A percentile compares a stretch with the other conserved stretches of the same genome.
Evolutionary conservation across 2,113 vertebrate species (phyloP).

Genomic region (Phrynosoma platyrhinos): DNA sequence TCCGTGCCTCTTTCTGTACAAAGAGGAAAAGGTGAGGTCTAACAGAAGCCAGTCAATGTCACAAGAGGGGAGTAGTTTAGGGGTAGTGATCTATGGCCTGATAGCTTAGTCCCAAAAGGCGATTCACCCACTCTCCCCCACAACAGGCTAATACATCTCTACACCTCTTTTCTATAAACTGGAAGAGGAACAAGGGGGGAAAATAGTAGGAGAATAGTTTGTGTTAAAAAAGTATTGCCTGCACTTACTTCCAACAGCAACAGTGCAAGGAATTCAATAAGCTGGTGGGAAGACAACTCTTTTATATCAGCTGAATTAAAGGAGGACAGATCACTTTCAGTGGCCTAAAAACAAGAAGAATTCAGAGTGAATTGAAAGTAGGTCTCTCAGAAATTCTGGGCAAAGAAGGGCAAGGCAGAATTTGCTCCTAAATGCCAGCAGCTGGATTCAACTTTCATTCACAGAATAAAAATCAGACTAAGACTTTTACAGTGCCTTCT

Average conservation of each 20-base stretch:
- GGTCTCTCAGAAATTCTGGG: conserved; percentile 4
- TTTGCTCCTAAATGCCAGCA: neutral
- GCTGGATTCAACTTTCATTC: conserved; percentile 6
- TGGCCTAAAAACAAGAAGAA: conserved; percentile 78
- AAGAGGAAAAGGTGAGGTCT: too few species aligned
- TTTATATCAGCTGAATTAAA: conserved; percentile 86
- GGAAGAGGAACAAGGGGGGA: neutral
- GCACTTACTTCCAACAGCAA: conserved; percentile 86
- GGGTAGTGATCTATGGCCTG: neutral
- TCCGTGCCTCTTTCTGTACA: too few species aligned
- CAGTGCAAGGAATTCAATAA: conserved; percentile 91
- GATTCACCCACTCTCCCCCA: too few species aligned
- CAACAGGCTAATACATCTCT: neutral
- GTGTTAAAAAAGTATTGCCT: neutral
- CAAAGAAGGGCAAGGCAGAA: neutral
- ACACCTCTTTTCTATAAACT: too few species aligned
- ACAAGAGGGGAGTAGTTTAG: neutral
- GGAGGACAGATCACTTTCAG: conserved; percentile 82
- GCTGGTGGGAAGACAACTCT: conserved; percentile 89
- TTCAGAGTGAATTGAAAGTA: neutral
- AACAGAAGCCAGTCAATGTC: neutral
- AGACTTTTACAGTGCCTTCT: neutral
- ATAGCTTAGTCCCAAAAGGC: neutral
- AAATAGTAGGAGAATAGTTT: neutral
- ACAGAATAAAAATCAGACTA: neutral